Conservation (phyloP, 1,140 invertebrate genomes). For the Lysiphlebus fabarum region DNA sequence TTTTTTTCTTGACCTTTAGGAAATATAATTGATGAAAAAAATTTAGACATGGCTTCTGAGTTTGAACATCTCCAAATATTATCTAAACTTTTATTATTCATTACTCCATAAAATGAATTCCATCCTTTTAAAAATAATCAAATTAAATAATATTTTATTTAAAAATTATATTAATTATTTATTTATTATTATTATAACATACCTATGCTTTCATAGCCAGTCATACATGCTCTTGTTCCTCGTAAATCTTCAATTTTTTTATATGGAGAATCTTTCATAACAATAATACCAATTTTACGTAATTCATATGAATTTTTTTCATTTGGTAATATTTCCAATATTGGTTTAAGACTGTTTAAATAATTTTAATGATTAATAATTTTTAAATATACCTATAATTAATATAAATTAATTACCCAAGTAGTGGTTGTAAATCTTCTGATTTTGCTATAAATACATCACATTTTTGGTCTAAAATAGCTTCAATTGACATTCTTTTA, state of each 20-base stretch:
- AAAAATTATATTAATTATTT: conserved; percentile 8
- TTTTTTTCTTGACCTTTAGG: conserved; percentile 18
- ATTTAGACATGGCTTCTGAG: conserved; percentile 53
- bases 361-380: conserved; percentile 7
- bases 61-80: conserved; percentile 47
- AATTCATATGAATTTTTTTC: too few relatives aligned
- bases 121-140: conserved; percentile 36
- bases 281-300: conserved; percentile 65
- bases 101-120: conserved; percentile 56
- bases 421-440: conserved; percentile 60
- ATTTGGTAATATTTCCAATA: too few relatives aligned
- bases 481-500: conserved; percentile 63
- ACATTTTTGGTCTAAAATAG: conserved; percentile 58
- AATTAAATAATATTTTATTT: conserved; percentile 4
- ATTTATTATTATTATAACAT: too few relatives aligned
- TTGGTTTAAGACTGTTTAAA: too few relatives aligned
- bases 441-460: conserved; percentile 66
- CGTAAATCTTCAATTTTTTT: conserved; percentile 61
- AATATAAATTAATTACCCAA: conserved; percentile 25
- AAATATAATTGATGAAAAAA: conserved; percentile 55
- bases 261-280: conserved; percentile 61
- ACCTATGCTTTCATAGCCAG: conserved; percentile 64
- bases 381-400: not conserved
- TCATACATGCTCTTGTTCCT: conserved; percentile 69
- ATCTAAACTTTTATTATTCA: conserved; percentile 43